phyloP scores from a whole-genome alignment of 2,113 vertebrate species.

The Melanotaenia duboulayi region DNA sequence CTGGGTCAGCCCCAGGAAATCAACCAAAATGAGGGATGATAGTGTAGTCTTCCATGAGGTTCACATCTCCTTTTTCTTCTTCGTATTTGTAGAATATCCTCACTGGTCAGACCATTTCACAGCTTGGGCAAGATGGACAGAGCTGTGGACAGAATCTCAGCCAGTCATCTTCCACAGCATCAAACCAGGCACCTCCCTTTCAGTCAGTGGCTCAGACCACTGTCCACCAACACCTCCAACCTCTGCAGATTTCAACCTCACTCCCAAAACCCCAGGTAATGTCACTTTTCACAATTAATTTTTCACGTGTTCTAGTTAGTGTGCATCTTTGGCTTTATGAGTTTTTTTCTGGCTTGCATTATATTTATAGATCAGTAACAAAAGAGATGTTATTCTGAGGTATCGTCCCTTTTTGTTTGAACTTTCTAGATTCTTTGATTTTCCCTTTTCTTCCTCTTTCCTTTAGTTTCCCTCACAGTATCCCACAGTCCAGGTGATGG shows the following conservation, averaged over 20 bases:
- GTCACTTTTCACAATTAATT: background rate
- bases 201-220: constrained; percentile 46
- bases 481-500: constrained; percentile 75
- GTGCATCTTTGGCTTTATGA: background rate
- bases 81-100: constrained; percentile 65
- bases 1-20: constrained; percentile 61
- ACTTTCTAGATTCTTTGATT: constrained; percentile 46
- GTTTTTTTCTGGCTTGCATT: background rate
- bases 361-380: background rate
- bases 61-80: background rate
- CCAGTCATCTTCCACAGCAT: constrained; percentile 71
- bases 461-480: constrained; percentile 72
- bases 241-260: constrained; percentile 83
- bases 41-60: constrained; percentile 28
- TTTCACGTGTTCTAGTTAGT: background rate
- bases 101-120: constrained; percentile 80
- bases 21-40: constrained; percentile 35
- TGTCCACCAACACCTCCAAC: constrained; percentile 73
- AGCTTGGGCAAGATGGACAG: constrained; percentile 74
- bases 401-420: constrained; percentile 15
- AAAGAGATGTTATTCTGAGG: constrained; percentile 1
- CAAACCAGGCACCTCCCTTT: constrained; percentile 49
- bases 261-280: constrained; percentile 85
- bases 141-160: constrained; percentile 74
- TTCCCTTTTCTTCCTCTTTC: constrained; percentile 53